These are phyloP conservation scores for Caenorhabditis panamensis DNA, from an alignment of 2,888 invertebrate species.

Conservation along the genomic window DNA sequence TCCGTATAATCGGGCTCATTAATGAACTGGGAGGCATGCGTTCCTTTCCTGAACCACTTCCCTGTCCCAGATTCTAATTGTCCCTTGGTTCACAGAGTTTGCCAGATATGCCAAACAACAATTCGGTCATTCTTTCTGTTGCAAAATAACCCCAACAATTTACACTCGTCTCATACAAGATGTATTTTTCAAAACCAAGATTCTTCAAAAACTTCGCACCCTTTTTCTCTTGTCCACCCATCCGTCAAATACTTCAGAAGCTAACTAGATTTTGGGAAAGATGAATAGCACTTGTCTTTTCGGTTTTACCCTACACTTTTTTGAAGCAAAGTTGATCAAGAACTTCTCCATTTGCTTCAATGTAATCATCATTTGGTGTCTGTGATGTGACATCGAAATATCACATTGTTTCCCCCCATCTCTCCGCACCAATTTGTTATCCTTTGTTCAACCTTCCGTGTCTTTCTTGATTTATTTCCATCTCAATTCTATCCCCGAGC, in stretches of 20 bases:
- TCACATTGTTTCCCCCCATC: slow-evolving; percentile 15
- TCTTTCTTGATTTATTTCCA: slow-evolving; percentile 29
- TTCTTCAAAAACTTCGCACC: background rate
- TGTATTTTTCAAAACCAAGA: background rate
- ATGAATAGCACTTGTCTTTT: background rate
- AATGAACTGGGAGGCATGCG: slow-evolving; percentile 19
- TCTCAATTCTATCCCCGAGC: background rate
- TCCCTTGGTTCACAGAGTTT: background rate
- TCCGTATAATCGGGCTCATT: slow-evolving; percentile 56
- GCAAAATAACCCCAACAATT: background rate
- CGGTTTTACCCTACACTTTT: slow-evolving; percentile 9
- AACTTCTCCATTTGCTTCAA: too few relatives aligned
- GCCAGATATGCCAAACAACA: too few relatives aligned
- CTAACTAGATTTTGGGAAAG: slow-evolving; percentile 16
- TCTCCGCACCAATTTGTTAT: slow-evolving; percentile 42
- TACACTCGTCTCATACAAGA: background rate
- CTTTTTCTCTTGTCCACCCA: too few relatives aligned
- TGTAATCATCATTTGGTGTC: too few relatives aligned
- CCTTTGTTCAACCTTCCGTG: slow-evolving; percentile 1
- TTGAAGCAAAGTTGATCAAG: background rate
- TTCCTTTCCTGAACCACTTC: background rate
- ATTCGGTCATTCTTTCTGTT: background rate
- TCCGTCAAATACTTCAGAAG: background rate
- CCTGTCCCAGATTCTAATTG: background rate
- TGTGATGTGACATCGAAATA: slow-evolving; percentile 10